Conservation (phyloP, 2,113 vertebrate species). For the Rhodinocichla rosea region DNA sequence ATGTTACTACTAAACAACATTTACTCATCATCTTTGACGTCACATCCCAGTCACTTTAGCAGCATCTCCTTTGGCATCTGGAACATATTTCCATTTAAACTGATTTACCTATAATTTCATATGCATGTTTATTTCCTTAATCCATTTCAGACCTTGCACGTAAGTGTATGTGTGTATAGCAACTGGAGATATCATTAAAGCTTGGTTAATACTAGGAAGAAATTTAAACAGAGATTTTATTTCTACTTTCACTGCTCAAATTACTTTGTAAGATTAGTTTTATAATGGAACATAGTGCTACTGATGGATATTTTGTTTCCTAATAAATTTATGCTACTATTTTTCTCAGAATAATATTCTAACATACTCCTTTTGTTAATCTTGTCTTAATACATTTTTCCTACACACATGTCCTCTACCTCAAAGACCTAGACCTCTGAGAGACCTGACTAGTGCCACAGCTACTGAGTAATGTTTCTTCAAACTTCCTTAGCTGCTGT, state of each 20-base stretch:
- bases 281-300: background rate
- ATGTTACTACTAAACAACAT: constrained; percentile 12
- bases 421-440: background rate
- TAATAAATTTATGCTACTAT: background rate
- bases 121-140: constrained; percentile 26
- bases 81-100: constrained; percentile 44
- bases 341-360: background rate
- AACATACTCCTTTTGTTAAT: background rate
- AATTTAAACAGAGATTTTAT: background rate
- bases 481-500: background rate
- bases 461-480: background rate
- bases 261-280: background rate
- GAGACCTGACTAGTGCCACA: background rate
- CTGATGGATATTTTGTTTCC: background rate
- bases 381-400: background rate
- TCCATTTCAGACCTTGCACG: background rate
- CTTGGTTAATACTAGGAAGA: background rate
- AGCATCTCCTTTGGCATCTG: constrained; percentile 49
- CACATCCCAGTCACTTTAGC: constrained; percentile 23
- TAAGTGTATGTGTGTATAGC: background rate
- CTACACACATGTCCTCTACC: background rate
- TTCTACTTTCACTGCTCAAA: background rate
- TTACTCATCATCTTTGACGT: constrained; percentile 49
- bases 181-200: background rate
- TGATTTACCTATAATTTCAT: constrained; percentile 53